Conservation (phyloP, 2,888 invertebrate species). For the Argynnis bischoffii region DNA sequence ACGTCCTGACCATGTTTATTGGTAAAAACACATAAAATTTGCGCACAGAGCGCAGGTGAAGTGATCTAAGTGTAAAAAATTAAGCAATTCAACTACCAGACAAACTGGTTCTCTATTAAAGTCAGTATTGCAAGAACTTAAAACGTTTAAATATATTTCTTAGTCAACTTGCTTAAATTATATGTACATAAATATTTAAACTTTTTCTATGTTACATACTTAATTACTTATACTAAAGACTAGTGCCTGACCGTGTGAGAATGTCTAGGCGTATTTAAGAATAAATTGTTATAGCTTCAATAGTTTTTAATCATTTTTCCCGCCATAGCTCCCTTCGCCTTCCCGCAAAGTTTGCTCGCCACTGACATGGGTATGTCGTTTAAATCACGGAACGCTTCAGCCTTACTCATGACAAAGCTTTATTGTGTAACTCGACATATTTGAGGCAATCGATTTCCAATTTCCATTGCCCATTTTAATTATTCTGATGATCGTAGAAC, state of each 20-base stretch:
- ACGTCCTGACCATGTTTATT: slow-evolving; percentile 22
- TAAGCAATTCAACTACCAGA: slow-evolving; percentile 26
- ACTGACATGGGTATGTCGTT: slow-evolving; percentile 34
- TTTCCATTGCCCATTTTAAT: slow-evolving; percentile 37
- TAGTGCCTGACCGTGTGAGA: not conserved
- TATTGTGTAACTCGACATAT: slow-evolving; percentile 46
- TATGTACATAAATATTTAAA: slow-evolving; percentile 7
- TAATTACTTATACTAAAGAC: not conserved
- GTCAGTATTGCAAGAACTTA: slow-evolving; percentile 21
- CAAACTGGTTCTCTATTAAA: slow-evolving; percentile 22
- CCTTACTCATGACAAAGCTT: slow-evolving; percentile 52
- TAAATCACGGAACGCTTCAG: slow-evolving; percentile 57
- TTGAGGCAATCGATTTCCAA: slow-evolving; percentile 43
- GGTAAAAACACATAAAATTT: slow-evolving; percentile 29
- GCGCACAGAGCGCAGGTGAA: slow-evolving; percentile 25
- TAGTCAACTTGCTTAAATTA: slow-evolving; percentile 16
- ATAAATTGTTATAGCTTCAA: not conserved
- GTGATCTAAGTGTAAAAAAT: slow-evolving; percentile 22
- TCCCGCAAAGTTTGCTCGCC: slow-evolving; percentile 12
- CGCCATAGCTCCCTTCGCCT: too few species aligned
- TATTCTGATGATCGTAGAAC: slow-evolving; percentile 16
- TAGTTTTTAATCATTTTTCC: not conserved
- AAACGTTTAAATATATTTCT: slow-evolving; percentile 11
- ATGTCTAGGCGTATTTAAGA: not conserved
- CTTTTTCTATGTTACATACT: not conserved